Base-by-base conservation (phyloP, 2,888 invertebrate genomes). In the Melanchra persicariae region DNA sequence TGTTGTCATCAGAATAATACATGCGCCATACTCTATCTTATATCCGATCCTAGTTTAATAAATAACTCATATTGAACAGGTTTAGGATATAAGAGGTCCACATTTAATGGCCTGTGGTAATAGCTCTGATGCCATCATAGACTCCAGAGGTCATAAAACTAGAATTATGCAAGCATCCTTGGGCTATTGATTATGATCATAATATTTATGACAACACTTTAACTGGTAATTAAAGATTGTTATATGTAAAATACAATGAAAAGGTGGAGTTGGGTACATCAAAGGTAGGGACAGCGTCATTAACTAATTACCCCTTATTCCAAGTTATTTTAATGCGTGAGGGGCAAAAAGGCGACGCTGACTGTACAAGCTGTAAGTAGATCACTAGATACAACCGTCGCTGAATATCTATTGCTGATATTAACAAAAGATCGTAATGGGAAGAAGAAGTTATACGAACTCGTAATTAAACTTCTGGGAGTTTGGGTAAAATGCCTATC, bases 41-140 rank as follows among this genome's bases (percentile, higher is more conserved):
- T 9, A 70, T 34, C 9, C n/a, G 34, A 24, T 34, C 9, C n/a
- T 45, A 24, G 34, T 45, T 69, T 7, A 17, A 45, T 45, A 12
- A 72, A 73, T 74, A 63, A 52, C 34, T 52, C 19, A 10, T 52
- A 34, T 1, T n/a, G 51, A 70, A 52, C 26, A 34, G 52, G 43
- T 52, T 45, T 54, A 45, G 45, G 37, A 30, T 40, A 19, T 45
- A 43, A n/a, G 2, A 30, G n/a, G 37, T 65, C 40, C 40, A 54
- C 45, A 30, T 75, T 71, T 75, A 65, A 54, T n/a, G 15, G n/a
- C 12, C n/a, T 24, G 24, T 22, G 6, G 15, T 54, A 72, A 75
- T 10, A 55, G 26, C 24, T 15, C 10, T 8, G 17, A 66, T 49
- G 40, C 10, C 66, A 40, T 47, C n/a, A 65, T 40, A 55, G 22